A percentile compares a stretch with the other conserved stretches of the same genome.
phyloP scores from a whole-genome alignment of 2,888 invertebrate genomes.

The Drosophila neotestacea region DNA sequence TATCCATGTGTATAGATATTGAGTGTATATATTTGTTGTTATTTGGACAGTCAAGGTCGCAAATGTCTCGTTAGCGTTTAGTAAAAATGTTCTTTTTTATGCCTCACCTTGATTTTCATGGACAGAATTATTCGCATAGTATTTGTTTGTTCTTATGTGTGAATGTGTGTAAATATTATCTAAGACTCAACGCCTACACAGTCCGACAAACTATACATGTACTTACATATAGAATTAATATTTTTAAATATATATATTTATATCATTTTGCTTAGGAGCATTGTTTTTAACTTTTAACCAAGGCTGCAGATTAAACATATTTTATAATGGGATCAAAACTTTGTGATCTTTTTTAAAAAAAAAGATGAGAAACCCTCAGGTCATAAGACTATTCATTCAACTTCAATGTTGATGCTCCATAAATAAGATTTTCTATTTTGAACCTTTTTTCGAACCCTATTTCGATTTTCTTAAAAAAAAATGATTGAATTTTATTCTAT shows the following conservation, averaged over 20 bases:
- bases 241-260: neutral
- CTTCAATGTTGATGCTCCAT: too few relatives aligned
- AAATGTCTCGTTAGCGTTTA: conserved; percentile 42
- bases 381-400: too few relatives aligned
- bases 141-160: conserved; percentile 27
- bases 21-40: conserved; percentile 14
- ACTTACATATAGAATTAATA: neutral
- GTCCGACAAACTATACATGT: conserved; percentile 6
- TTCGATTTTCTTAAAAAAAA: too few relatives aligned
- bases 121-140: conserved; percentile 43
- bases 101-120: conserved; percentile 77
- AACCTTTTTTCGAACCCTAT: too few relatives aligned
- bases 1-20: conserved; percentile 27
- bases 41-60: conserved; percentile 69
- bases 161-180: conserved; percentile 25
- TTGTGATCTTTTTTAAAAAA: too few relatives aligned
- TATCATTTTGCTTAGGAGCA: neutral
- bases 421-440: too few relatives aligned
- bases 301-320: neutral
- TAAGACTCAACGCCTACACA: conserved; percentile 22
- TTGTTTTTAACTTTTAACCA: conserved; percentile 1
- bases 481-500: too few relatives aligned
- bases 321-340: neutral
- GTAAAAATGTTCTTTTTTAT: conserved; percentile 62
- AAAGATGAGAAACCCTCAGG: too few relatives aligned